Evolutionary conservation across 2,113 vertebrate species (phyloP).

Genomic region (Apteryx mantelli): DNA sequence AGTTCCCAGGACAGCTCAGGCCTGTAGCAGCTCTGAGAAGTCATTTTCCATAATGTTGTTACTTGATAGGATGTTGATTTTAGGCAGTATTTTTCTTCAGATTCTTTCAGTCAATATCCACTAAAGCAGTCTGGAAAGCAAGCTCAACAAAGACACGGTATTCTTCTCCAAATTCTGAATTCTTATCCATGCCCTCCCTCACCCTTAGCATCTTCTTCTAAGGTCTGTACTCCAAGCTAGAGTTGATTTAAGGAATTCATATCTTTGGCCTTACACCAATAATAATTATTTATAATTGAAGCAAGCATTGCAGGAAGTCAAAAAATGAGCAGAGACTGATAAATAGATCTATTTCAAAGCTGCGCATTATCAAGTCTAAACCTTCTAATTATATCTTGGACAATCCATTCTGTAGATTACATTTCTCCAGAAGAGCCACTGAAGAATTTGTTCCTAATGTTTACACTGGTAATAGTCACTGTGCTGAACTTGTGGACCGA

Average conservation of each 20-base stretch:
- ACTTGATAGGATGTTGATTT: slow-evolving; percentile 44
- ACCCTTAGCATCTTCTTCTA: neutral
- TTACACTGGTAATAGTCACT: neutral
- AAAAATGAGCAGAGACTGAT: neutral
- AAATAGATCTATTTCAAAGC: neutral
- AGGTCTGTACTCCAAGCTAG: neutral
- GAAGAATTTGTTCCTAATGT: neutral
- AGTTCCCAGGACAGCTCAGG: slow-evolving; percentile 29
- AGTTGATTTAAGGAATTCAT: neutral
- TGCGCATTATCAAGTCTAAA: neutral
- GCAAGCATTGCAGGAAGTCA: neutral
- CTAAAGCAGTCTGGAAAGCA: neutral
- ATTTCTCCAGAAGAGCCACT: neutral
- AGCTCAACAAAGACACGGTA: neutral
- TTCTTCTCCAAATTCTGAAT: neutral
- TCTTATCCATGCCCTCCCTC: neutral
- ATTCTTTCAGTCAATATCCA: neutral
- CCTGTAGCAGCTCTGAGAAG: slow-evolving; percentile 28
- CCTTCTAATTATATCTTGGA: neutral
- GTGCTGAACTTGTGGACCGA: neutral
- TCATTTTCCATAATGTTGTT: neutral
- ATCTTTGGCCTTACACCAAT: neutral
- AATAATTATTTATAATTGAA: neutral
- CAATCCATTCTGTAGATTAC: neutral
- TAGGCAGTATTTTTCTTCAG: neutral